These are phyloP conservation scores for Pachydiplax longipennis DNA, from an alignment of 2,888 invertebrate species.

Conservation along the genomic window DNA sequence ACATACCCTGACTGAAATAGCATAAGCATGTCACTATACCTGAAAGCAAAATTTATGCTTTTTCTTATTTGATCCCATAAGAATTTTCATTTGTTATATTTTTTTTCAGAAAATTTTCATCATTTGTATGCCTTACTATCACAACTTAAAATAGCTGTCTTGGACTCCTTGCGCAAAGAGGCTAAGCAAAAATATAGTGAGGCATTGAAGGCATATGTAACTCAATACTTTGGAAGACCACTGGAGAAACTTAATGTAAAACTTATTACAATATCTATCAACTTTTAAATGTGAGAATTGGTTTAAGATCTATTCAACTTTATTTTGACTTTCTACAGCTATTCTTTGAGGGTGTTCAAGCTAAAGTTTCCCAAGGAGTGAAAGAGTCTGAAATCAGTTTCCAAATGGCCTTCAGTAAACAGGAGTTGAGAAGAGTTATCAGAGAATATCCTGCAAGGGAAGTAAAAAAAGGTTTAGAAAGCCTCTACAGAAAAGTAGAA, in stretches of 20 bases:
- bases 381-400: conserved; percentile 97
- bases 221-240: conserved; percentile 92
- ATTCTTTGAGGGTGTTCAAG: conserved; percentile 97
- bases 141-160: conserved; percentile 85
- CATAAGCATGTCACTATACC: no score
- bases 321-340: conserved; percentile 65
- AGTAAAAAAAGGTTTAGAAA: conserved; percentile 92
- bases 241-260: conserved; percentile 88
- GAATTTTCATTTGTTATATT: neutral
- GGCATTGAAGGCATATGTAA: conserved; percentile 89
- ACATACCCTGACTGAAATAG: no score
- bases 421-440: conserved; percentile 93
- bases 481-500: conserved; percentile 93
- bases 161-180: conserved; percentile 89
- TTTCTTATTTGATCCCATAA: no score
- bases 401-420: conserved; percentile 96
- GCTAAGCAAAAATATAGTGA: conserved; percentile 90
- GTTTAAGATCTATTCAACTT: neutral
- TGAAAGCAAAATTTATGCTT: no score
- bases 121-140: conserved; percentile 86
- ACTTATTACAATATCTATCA: conserved; percentile 47
- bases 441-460: conserved; percentile 92
- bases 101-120: conserved; percentile 87
- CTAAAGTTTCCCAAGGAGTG: conserved; percentile 90
- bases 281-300: neutral